Conservation (phyloP, 2,113 vertebrate genomes). For the Machaerirhynchus nigripectus region DNA sequence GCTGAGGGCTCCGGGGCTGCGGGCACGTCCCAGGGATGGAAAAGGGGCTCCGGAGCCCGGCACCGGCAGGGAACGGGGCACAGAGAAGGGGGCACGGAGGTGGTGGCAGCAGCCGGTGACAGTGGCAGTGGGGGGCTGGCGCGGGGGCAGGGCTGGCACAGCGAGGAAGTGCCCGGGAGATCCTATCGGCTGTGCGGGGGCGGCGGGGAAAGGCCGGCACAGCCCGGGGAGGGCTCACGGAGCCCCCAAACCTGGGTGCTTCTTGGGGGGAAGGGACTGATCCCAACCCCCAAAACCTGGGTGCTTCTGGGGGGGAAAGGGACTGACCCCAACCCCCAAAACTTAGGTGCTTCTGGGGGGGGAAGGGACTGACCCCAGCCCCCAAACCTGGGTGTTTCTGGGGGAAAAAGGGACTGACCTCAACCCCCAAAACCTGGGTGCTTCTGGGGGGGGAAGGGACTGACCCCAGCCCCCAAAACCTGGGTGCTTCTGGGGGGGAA, state of each 20-base stretch:
- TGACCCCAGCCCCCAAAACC: no score
- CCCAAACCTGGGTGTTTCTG: no score
- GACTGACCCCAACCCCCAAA: no score
- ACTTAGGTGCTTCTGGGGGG: no score
- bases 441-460: no score
- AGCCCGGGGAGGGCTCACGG: no score
- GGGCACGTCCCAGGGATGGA: accelerated
- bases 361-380: no score
- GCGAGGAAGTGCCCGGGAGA: background rate
- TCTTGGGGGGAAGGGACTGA: background rate
- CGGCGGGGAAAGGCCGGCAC: background rate
- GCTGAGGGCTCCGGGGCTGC: accelerated
- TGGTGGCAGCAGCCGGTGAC: background rate
- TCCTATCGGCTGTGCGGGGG: background rate
- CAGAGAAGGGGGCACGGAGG: background rate
- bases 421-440: no score
- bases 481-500: no score
- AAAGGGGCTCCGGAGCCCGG: background rate
- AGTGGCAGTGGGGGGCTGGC: background rate
- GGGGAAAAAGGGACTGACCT: no score
- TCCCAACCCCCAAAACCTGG: background rate
- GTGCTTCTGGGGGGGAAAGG: no score
- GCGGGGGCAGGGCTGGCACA: background rate
- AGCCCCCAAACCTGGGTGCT: background rate
- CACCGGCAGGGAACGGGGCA: background rate